A percentile compares a stretch with the other conserved stretches of the same genome.
Evolutionary conservation across 1,140 invertebrate species (phyloP).

Genomic region (Varroa destructor): DNA sequence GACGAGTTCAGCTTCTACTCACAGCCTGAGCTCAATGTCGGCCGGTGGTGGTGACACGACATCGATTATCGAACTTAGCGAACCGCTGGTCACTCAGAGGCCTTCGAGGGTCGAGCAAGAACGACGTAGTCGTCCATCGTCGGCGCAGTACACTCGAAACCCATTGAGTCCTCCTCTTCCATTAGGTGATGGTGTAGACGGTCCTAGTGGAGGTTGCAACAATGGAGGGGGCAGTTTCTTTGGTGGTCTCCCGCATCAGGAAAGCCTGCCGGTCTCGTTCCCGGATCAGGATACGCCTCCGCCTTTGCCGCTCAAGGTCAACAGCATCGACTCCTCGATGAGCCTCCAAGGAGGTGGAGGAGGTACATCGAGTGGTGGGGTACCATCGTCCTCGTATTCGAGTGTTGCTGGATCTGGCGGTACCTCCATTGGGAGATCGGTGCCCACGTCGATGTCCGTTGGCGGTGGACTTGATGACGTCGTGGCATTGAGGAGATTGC

Average conservation of each 20-base stretch:
- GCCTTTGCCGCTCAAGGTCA: slow-evolving; percentile 4
- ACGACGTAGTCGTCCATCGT: slow-evolving; percentile 29
- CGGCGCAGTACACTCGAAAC: slow-evolving; percentile 23
- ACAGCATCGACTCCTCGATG: slow-evolving; percentile 22
- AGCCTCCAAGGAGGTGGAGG: too few relatives aligned
- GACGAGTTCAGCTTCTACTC: not conserved
- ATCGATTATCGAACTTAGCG: slow-evolving; percentile 30
- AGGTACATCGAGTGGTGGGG: too few relatives aligned
- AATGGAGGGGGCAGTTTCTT: not conserved
- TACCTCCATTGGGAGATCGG: not conserved
- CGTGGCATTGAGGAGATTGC: slow-evolving; percentile 10
- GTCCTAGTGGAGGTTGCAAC: not conserved
- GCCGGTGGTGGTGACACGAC: not conserved
- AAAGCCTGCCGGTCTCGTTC: slow-evolving; percentile 22
- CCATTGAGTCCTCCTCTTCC: slow-evolving; percentile 5
- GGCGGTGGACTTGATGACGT: not conserved
- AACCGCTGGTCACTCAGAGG: slow-evolving; percentile 31
- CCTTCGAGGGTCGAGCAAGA: slow-evolving; percentile 29
- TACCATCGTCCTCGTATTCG: too few relatives aligned
- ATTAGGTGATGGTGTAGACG: too few relatives aligned
- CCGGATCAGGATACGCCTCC: slow-evolving; percentile 1
- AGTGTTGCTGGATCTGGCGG: too few relatives aligned
- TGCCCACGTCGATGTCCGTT: too few relatives aligned
- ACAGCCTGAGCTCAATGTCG: slow-evolving; percentile 14
- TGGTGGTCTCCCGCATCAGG: not conserved